These are phyloP conservation scores for Malthinus seriepunctatus DNA, from an alignment of 2,888 invertebrate species.

Conservation along the genomic window DNA sequence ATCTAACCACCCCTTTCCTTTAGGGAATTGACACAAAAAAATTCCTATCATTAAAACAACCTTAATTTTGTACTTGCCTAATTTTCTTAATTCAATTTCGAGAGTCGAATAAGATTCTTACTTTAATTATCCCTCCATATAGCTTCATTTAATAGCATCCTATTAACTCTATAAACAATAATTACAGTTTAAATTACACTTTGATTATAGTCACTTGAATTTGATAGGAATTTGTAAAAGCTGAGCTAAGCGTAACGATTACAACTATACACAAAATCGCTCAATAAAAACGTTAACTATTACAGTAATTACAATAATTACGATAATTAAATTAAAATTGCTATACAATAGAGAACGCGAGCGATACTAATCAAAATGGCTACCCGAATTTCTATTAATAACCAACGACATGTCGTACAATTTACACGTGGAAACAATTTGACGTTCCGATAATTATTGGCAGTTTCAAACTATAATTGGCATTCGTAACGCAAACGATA, in stretches of 20 bases:
- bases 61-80: too few relatives aligned
- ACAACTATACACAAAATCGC: too few relatives aligned
- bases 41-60: too few relatives aligned
- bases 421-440: constrained; percentile 38
- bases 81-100: too few relatives aligned
- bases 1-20: too few relatives aligned
- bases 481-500: constrained; percentile 28
- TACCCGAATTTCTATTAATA: constrained; percentile 19
- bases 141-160: constrained; percentile 34
- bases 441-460: constrained; percentile 29
- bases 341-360: constrained; percentile 34
- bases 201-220: constrained; percentile 32
- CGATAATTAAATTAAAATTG: constrained; percentile 29
- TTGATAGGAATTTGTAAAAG: neutral
- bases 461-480: constrained; percentile 31
- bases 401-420: constrained; percentile 31
- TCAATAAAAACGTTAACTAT: too few relatives aligned
- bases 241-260: too few relatives aligned
- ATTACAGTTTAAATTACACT: constrained; percentile 38
- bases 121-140: constrained; percentile 37
- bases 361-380: constrained; percentile 33
- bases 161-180: constrained; percentile 34
- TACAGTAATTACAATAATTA: constrained; percentile 5
- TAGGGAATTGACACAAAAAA: too few relatives aligned
- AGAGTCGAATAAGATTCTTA: constrained; percentile 32